Conservation (phyloP, 2,797 vertebrate species). For the Parauchenoglanis punctatus region DNA sequence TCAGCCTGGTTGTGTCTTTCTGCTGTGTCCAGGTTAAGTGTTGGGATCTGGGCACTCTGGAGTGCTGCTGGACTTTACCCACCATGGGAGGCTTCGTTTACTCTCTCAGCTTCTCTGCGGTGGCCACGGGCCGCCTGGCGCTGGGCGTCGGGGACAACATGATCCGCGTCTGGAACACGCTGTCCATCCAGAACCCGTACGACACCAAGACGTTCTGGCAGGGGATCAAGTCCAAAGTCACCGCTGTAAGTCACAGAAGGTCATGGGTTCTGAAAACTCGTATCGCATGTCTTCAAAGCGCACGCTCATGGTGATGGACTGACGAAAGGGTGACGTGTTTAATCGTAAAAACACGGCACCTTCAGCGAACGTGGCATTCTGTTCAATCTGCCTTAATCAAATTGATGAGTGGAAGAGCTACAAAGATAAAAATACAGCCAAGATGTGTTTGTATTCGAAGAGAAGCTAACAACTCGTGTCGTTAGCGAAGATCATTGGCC, state of each 20-base stretch:
- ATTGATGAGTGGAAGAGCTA: not conserved
- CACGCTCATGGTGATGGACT: not conserved
- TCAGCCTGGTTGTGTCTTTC: not conserved
- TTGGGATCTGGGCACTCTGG: conserved; percentile 87
- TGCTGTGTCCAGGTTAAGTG: conserved; percentile 86
- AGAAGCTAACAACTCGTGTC: not conserved
- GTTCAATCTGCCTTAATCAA: not conserved
- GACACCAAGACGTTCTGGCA: conserved; percentile 93
- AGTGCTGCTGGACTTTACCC: conserved; percentile 91
- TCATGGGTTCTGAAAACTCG: not conserved
- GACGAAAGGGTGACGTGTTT: not conserved
- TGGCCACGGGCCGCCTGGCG: conserved; percentile 86
- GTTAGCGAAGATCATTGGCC: not conserved
- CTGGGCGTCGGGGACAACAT: conserved; percentile 91
- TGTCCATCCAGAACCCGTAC: conserved; percentile 84
- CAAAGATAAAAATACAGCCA: not conserved
- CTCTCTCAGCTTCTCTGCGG: conserved; percentile 87
- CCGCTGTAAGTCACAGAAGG: conserved; percentile 79
- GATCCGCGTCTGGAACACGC: conserved; percentile 93
- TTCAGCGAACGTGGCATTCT: no score
- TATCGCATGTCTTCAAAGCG: not conserved
- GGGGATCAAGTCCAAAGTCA: conserved; percentile 94
- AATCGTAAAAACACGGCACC: not conserved
- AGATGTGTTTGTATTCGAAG: not conserved
- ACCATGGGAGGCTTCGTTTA: conserved; percentile 93